phyloP scores from a whole-genome alignment of 2,888 invertebrate species.

The Endomychus coccineus region DNA sequence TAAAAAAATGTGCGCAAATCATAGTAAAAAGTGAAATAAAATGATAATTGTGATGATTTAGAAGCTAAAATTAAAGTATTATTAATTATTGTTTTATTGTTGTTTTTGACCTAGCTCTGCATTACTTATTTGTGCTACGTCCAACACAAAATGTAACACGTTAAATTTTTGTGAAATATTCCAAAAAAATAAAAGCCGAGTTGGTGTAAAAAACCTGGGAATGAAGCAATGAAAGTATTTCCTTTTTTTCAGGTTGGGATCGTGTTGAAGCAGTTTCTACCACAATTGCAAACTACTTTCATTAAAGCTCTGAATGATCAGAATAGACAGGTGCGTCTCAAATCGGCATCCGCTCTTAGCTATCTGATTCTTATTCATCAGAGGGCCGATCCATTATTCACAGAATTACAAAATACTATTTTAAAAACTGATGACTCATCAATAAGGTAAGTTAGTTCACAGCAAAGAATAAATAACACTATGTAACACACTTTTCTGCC shows the following conservation, averaged over 20 bases:
- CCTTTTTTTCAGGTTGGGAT: conserved; percentile 65
- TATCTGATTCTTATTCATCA: conserved; percentile 87
- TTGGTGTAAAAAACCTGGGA: no score
- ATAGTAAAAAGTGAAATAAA: no score
- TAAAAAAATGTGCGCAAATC: no score
- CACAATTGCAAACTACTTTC: conserved; percentile 97
- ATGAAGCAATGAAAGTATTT: not conserved
- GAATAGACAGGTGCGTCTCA: conserved; percentile 78
- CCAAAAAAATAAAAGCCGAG: not conserved
- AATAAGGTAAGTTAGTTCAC: conserved; percentile 47
- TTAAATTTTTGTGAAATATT: not conserved
- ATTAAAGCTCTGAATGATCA: conserved; percentile 90
- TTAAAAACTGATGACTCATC: conserved; percentile 78
- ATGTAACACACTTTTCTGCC: no score
- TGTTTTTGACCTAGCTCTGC: no score
- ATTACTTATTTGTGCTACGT: no score
- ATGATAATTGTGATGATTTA: no score
- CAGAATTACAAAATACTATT: conserved; percentile 82
- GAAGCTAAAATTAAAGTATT: no score
- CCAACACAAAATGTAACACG: no score
- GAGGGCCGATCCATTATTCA: conserved; percentile 89
- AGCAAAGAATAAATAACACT: no score
- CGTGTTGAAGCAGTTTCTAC: conserved; percentile 94
- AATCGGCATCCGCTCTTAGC: conserved; percentile 81
- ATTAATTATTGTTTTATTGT: no score